Percentiles rank a stretch among this genome's conserved stretches.
Conservation (phyloP, 2,113 vertebrate genomes). For the Rhynchomys soricoides region DNA sequence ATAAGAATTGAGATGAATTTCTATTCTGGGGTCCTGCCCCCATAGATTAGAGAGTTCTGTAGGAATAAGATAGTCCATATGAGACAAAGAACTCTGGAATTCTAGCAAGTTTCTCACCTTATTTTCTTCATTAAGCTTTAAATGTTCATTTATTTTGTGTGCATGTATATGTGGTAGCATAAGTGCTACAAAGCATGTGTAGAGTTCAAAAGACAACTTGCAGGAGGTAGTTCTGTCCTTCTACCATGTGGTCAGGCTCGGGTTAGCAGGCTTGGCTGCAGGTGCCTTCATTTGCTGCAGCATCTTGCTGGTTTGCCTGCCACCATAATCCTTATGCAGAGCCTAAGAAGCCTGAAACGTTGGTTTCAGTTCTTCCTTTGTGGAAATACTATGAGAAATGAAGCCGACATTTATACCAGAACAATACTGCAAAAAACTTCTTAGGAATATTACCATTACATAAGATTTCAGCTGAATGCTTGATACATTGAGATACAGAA, state of each 20-base stretch:
- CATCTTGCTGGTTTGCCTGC: not conserved
- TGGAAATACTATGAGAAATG: conserved; percentile 1
- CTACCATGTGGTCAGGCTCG: not conserved
- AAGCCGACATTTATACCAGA: not conserved
- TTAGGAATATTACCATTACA: conserved; percentile 31
- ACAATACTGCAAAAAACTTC: conserved; percentile 1
- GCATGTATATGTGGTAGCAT: not conserved
- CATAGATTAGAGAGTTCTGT: not conserved
- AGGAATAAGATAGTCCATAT: not conserved
- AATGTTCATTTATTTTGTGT: not conserved
- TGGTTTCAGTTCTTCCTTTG: conserved; percentile 28
- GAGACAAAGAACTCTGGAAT: not conserved
- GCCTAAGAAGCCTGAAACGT: not conserved
- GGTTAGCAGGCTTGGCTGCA: not conserved
- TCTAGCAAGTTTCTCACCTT: not conserved
- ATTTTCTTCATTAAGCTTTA: not conserved
- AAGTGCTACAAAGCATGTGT: too few relatives aligned
- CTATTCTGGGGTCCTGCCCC: not conserved
- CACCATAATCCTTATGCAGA: not conserved
- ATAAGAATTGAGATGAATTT: not conserved
- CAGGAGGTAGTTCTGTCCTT: not conserved
- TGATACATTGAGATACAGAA: not conserved
- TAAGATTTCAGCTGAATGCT: conserved; percentile 48
- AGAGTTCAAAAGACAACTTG: not conserved
- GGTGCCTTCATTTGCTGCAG: too few relatives aligned